Percentiles rank a stretch among this genome's conserved stretches.
Evolutionary conservation across 2,113 vertebrate genomes (phyloP).

Genomic region (Callaeas wilsoni): DNA sequence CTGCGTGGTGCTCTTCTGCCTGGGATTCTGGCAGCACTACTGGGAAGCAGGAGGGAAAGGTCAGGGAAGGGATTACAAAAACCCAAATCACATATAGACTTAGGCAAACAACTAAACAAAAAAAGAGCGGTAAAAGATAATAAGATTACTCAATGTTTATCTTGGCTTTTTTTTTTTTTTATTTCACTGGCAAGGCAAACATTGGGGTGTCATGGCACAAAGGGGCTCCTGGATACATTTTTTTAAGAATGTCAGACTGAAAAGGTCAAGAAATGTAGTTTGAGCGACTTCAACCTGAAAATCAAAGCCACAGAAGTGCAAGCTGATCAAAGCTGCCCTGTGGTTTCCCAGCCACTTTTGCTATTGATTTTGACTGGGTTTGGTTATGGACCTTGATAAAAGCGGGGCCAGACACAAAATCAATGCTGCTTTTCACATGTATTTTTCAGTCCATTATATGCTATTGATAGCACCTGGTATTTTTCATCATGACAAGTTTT

Average conservation of each 20-base stretch:
- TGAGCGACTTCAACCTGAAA: neutral
- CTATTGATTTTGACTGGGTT: constrained; percentile 17
- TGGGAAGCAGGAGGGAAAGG: neutral
- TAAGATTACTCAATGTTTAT: neutral
- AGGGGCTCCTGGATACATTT: neutral
- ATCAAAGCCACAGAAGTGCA: neutral
- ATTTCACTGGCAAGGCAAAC: neutral
- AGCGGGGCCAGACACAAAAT: neutral
- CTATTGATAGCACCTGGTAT: neutral
- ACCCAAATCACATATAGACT: neutral
- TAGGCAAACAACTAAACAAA: neutral
- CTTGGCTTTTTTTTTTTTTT: neutral
- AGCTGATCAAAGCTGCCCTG: neutral
- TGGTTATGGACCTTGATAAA: neutral
- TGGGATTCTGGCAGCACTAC: neutral
- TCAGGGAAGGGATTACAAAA: neutral
- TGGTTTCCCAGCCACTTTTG: neutral
- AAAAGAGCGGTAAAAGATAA: neutral
- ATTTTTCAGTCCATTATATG: neutral
- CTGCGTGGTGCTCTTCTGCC: neutral
- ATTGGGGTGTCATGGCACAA: neutral
- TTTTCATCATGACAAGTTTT: neutral
- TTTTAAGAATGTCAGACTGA: neutral
- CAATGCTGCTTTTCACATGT: neutral
- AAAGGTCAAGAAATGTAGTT: neutral